Percentiles rank a stretch among this genome's conserved stretches.
These are phyloP conservation scores for Bombus picipes DNA, from an alignment of 1,140 invertebrate genomes.

Conservation along the genomic window DNA sequence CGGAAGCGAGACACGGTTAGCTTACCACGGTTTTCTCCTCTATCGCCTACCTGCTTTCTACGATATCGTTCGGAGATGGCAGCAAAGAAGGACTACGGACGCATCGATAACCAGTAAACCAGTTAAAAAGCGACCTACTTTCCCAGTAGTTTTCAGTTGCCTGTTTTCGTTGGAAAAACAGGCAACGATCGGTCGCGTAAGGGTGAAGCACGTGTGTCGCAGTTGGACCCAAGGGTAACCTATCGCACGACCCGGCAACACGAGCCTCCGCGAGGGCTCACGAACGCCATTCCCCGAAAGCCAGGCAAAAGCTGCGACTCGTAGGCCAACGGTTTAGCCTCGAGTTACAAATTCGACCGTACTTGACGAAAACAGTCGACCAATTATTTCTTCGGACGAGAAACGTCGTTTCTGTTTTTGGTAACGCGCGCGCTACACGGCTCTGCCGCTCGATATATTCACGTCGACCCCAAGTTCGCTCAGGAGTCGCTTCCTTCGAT, in stretches of 20 bases:
- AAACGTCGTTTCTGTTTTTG: not conserved
- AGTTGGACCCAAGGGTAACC: constrained; percentile 49
- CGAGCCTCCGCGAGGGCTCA: constrained; percentile 21
- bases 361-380: constrained; percentile 8
- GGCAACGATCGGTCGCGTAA: not conserved
- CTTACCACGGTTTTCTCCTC: too few species aligned
- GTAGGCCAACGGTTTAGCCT: not conserved
- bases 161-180: not conserved
- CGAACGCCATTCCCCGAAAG: constrained; percentile 26
- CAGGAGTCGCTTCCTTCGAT: too few species aligned
- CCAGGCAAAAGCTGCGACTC: constrained; percentile 10
- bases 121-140: too few species aligned
- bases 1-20: too few species aligned
- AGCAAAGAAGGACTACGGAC: too few species aligned
- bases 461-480: too few species aligned
- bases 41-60: accelerated
- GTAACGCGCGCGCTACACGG: too few species aligned
- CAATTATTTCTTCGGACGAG: not conserved
- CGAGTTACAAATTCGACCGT: constrained; percentile 11
- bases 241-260: constrained; percentile 42
- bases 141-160: accelerated
- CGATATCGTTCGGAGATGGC: too few species aligned
- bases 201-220: constrained; percentile 48
- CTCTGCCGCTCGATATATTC: too few species aligned
- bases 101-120: too few species aligned